Base-by-base conservation (phyloP, 2,113 vertebrate species). In the Hyla sarda region DNA sequence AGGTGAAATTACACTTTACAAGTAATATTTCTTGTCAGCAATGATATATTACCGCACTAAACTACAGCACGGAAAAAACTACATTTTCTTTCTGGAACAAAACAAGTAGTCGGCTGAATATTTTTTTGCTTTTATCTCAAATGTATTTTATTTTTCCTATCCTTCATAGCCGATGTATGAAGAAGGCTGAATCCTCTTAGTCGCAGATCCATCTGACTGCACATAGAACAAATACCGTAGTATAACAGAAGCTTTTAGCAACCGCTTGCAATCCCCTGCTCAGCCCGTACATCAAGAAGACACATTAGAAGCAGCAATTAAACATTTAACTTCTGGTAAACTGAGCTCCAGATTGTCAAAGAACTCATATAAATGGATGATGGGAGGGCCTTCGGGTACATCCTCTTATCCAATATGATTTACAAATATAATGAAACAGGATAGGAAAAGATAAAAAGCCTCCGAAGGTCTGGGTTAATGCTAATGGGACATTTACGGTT, bases 181-280 rank as follows among this genome's bases (percentile, higher is more conserved):
- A 74, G 71, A 60, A 73, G 32, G 60, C 82, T 4, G 13, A 21
- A 58, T 54, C 47, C 76, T 74, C 82, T 41, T 58, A 62, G 32
- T 17, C 37, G n/a, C 54, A 69, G 60, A 71, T 23, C 32, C 82
- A 48, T 56, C 9, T 62, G 71, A 84, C 82, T 84, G 52, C 69
- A 60, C 82, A 84, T 12, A 58, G 75, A 48, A 76, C 82, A 75
- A n/a, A 72, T 76, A 30, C 41, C 48, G 5, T 23, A 76, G 34
- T 45, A 62, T 62, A 84, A 48, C 72, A 48, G n/a, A 74, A 52
- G 67, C 82, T 74, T 84, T 84, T 84, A 75, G 14, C 17, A 3
- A 13, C 65, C 52, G 69, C 34, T 17, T 54, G 65, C 60, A 34
- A 80, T 41, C 77, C 56, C 56, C 21, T 32, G n/a, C 12, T 25